Conservation (phyloP, 2,888 invertebrate genomes). For the Rhingia rostrata region DNA sequence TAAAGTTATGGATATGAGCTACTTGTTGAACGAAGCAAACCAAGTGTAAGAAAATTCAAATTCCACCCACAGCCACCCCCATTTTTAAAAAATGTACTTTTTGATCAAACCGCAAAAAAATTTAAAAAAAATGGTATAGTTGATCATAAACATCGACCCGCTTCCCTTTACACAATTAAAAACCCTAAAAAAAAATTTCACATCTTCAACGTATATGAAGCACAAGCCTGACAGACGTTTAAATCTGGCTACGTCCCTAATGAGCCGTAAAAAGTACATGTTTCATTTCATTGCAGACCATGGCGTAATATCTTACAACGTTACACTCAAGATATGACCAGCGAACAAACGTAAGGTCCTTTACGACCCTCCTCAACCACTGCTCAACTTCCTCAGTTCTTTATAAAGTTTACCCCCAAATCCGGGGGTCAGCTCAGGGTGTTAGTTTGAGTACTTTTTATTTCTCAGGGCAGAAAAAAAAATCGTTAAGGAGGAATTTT, state of each 20-base stretch:
- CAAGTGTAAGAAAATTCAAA: too few relatives aligned
- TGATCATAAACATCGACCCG: too few relatives aligned
- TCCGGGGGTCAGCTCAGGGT: not conserved
- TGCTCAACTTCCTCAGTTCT: not conserved
- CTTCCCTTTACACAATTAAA: too few relatives aligned
- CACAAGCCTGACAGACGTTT: too few relatives aligned
- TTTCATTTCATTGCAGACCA: constrained; percentile 48
- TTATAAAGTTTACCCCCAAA: not conserved
- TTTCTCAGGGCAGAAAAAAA: constrained; percentile 38
- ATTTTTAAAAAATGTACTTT: too few relatives aligned
- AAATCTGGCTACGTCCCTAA: not conserved
- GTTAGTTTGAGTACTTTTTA: constrained; percentile 19
- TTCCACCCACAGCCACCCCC: too few relatives aligned
- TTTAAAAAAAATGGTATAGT: too few relatives aligned
- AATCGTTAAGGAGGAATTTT: constrained; percentile 41
- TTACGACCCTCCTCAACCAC: constrained; percentile 2
- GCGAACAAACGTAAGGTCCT: constrained; percentile 4
- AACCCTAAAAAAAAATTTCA: too few relatives aligned
- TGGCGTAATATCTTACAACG: not conserved
- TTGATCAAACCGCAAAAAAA: too few relatives aligned
- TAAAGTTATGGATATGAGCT: too few relatives aligned
- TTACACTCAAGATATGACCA: constrained; percentile 11
- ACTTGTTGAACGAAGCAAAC: too few relatives aligned
- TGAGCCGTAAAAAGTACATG: constrained; percentile 48
- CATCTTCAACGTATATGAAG: too few relatives aligned